Evolutionary conservation across 2,113 vertebrate species (phyloP).

Genomic region (Pao palembangensis): DNA sequence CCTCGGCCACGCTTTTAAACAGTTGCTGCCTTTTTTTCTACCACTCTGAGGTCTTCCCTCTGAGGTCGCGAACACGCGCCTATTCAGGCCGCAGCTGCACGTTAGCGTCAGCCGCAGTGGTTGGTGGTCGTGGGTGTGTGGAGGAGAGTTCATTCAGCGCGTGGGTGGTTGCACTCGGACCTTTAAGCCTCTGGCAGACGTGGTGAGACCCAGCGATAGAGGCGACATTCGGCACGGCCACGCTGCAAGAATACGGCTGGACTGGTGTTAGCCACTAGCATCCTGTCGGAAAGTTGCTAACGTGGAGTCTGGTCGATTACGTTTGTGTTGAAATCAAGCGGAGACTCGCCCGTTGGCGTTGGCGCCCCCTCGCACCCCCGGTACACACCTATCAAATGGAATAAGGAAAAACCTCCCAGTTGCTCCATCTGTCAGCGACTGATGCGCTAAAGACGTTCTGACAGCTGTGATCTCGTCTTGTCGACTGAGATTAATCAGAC

Average conservation of each 20-base stretch:
- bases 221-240: not conserved
- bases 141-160: not conserved
- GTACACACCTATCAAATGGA: too few relatives aligned
- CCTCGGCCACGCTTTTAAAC: conserved; percentile 60
- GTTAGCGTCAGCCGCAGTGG: conserved; percentile 12
- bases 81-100: conserved; percentile 30
- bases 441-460: too few relatives aligned
- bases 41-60: conserved; percentile 46
- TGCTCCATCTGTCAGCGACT: too few relatives aligned
- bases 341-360: too few relatives aligned
- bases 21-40: conserved; percentile 48
- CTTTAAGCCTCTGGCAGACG: not conserved
- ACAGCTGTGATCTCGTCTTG: too few relatives aligned
- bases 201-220: too few relatives aligned
- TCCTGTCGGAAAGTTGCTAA: too few relatives aligned
- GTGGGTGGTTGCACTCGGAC: not conserved
- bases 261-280: not conserved
- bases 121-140: conserved; percentile 28
- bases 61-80: conserved; percentile 50
- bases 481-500: too few relatives aligned
- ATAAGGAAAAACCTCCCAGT: too few relatives aligned
- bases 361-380: too few relatives aligned
- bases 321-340: too few relatives aligned
- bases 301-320: too few relatives aligned
- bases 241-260: conserved; percentile 1